A percentile compares a stretch with the other conserved stretches of the same genome.
These are phyloP conservation scores for Fistularia tabacaria DNA, from an alignment of 2,797 vertebrate species.

Conservation along the genomic window DNA sequence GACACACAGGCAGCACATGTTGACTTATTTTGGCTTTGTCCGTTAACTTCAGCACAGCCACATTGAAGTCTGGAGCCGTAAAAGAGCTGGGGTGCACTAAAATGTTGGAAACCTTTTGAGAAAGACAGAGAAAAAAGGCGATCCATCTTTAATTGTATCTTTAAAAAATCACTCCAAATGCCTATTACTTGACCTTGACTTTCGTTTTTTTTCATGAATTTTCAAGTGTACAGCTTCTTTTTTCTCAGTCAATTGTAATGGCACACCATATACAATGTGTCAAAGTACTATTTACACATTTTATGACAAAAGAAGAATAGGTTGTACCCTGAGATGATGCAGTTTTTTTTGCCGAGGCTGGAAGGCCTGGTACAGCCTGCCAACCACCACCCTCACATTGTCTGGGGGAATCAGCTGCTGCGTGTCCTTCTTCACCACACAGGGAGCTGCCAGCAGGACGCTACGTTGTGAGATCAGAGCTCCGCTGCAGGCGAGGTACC, in stretches of 20 bases:
- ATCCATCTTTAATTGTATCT: no score
- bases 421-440: conserved; percentile 80
- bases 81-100: conserved; percentile 81
- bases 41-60: conserved; percentile 84
- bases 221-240: no score
- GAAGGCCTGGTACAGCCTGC: no score
- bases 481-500: conserved; percentile 87
- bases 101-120: conserved; percentile 79
- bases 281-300: no score
- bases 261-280: no score
- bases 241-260: no score
- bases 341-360: conserved; percentile 79
- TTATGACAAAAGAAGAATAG: neutral
- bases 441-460: conserved; percentile 85
- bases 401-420: conserved; percentile 70
- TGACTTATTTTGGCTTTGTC: conserved; percentile 85
- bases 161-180: no score
- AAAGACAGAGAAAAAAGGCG: conserved; percentile 11
- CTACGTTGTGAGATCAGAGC: conserved; percentile 84
- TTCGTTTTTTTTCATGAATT: no score
- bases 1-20: conserved; percentile 81
- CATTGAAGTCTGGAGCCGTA: conserved; percentile 75
- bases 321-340: conserved; percentile 78
- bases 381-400: conserved; percentile 82
- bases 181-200: no score